A percentile compares a stretch with the other conserved stretches of the same genome.
Conservation (phyloP, 2,797 vertebrate species). For the Rhinella marina region DNA sequence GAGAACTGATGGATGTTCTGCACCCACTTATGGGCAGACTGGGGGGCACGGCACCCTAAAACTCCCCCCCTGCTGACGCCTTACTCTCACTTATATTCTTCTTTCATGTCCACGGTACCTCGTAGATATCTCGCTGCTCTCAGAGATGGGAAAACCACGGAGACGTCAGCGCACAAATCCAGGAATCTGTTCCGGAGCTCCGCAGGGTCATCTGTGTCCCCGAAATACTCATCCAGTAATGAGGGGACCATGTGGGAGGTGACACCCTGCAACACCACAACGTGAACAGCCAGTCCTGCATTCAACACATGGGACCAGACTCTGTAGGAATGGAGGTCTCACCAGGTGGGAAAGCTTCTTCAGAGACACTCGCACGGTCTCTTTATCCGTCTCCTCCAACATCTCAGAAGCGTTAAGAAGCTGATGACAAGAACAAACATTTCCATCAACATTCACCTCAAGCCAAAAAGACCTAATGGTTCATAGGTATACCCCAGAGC, state of each 20-base stretch:
- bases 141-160: slow-evolving; percentile 71
- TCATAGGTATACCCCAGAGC: too few relatives aligned
- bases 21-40: too few relatives aligned
- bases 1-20: too few relatives aligned
- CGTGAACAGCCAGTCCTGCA: background rate
- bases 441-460: background rate
- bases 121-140: slow-evolving; percentile 73
- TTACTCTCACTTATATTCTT: too few relatives aligned
- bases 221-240: slow-evolving; percentile 74
- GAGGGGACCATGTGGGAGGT: slow-evolving; percentile 46
- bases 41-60: too few relatives aligned
- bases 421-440: background rate
- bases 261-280: slow-evolving; percentile 42
- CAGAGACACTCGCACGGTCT: background rate
- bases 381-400: slow-evolving; percentile 20
- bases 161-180: slow-evolving; percentile 69
- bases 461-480: too few relatives aligned
- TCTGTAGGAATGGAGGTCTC: background rate
- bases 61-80: too few relatives aligned
- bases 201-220: slow-evolving; percentile 67
- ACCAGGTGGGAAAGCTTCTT: background rate
- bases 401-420: slow-evolving; percentile 1
- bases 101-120: too few relatives aligned
- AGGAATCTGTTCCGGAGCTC: slow-evolving; percentile 70
- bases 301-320: too few relatives aligned